A percentile compares a stretch with the other conserved stretches of the same genome.
These are phyloP conservation scores for Panopea generosa DNA, from an alignment of 2,888 invertebrate species.

Conservation along the genomic window DNA sequence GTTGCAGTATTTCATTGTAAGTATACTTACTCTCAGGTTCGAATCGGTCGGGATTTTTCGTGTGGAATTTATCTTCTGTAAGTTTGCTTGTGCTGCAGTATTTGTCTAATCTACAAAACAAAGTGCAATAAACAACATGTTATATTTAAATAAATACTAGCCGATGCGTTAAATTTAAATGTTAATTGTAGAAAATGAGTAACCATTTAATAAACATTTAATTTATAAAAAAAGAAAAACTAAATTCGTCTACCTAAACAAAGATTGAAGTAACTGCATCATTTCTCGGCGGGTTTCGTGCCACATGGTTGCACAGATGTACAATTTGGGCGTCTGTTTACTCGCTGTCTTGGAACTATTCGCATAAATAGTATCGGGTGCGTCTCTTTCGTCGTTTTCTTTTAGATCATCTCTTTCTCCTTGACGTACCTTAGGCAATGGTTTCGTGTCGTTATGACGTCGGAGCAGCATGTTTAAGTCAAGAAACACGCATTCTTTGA, in stretches of 20 bases:
- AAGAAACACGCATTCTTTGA: slow-evolving; percentile 93
- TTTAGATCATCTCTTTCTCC: neutral
- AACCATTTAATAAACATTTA: no score
- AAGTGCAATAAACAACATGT: neutral
- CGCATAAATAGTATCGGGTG: no score
- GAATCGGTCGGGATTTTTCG: slow-evolving; percentile 35
- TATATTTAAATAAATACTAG: neutral
- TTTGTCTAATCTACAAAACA: slow-evolving; percentile 15
- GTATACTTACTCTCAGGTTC: slow-evolving; percentile 36
- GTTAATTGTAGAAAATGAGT: no score
- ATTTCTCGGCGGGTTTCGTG: slow-evolving; percentile 99
- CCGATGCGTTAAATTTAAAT: neutral
- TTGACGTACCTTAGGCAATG: no score
- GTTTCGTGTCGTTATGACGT: slow-evolving; percentile 88
- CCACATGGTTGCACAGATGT: slow-evolving; percentile 99
- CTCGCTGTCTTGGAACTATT: neutral
- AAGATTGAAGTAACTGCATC: slow-evolving; percentile 95
- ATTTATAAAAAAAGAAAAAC: no score
- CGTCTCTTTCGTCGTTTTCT: neutral
- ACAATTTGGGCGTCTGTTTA: slow-evolving; percentile 87
- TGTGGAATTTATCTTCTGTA: slow-evolving; percentile 6
- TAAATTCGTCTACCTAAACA: slow-evolving; percentile 86
- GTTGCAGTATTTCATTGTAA: slow-evolving; percentile 82
- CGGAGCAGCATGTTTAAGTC: slow-evolving; percentile 97
- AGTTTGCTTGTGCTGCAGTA: slow-evolving; percentile 13